Evolutionary conservation across 2,888 invertebrate species (phyloP).

Genomic region (Limnephilus marmoratus): DNA sequence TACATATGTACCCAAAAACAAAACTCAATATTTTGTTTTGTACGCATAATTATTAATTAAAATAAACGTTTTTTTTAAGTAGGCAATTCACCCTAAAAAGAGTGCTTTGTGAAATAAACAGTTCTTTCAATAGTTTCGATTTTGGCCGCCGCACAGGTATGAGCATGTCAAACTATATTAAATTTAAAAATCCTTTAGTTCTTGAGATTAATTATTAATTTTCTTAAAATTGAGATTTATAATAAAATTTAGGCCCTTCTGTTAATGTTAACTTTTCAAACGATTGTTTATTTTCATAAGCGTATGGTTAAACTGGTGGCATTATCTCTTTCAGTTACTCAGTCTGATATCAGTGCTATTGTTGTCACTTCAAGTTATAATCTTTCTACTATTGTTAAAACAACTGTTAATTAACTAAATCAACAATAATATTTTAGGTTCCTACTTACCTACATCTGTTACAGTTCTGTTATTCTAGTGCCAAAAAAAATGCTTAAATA

Average conservation of each 20-base stretch:
- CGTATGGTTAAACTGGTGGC: neutral
- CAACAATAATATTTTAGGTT: no score
- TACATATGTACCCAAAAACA: no score
- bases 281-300: neutral
- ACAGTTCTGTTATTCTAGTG: no score
- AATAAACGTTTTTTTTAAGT: no score
- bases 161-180: neutral
- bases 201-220: no score
- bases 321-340: neutral
- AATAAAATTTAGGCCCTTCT: neutral
- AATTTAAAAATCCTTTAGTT: neutral
- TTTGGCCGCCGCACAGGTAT: neutral
- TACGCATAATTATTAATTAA: no score
- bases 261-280: neutral
- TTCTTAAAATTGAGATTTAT: neutral
- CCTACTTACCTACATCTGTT: no score
- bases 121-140: no score
- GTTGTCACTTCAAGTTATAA: neutral
- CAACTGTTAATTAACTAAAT: neutral
- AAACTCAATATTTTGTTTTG: no score
- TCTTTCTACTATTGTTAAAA: neutral
- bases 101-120: no score
- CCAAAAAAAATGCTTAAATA: no score
- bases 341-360: neutral
- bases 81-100: no score